Conservation (phyloP, 2,113 vertebrate species). For the Amazona guildingii region DNA sequence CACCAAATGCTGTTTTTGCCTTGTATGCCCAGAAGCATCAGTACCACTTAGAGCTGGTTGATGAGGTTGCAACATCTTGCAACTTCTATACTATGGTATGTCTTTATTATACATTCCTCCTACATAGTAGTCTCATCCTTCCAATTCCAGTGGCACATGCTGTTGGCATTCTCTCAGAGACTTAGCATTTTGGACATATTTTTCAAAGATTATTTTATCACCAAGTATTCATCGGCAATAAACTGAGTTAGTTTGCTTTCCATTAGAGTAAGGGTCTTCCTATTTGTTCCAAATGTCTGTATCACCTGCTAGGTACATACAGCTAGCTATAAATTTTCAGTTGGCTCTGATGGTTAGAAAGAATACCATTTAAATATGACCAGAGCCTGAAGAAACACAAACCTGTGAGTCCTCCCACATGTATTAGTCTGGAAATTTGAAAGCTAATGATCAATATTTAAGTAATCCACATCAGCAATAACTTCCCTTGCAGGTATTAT, state of each 20-base stretch:
- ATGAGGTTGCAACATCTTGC: conserved; percentile 26
- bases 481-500: neutral
- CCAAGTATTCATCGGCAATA: neutral
- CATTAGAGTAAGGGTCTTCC: neutral
- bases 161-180: neutral
- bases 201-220: conserved; percentile 10
- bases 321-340: neutral
- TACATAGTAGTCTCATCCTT: neutral
- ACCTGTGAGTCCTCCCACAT: neutral
- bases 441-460: neutral
- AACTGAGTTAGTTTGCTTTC: neutral
- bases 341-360: neutral
- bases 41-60: neutral
- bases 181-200: neutral
- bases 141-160: neutral
- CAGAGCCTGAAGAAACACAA: neutral
- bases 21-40: neutral
- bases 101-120: conserved; percentile 43
- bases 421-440: neutral
- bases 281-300: neutral
- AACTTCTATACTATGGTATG: neutral
- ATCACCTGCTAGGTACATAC: neutral
- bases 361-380: neutral
- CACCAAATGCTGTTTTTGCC: neutral
- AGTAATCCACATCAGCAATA: neutral